phyloP scores from a whole-genome alignment of 2,888 invertebrate species.

The Tetheella fluctuosa region DNA sequence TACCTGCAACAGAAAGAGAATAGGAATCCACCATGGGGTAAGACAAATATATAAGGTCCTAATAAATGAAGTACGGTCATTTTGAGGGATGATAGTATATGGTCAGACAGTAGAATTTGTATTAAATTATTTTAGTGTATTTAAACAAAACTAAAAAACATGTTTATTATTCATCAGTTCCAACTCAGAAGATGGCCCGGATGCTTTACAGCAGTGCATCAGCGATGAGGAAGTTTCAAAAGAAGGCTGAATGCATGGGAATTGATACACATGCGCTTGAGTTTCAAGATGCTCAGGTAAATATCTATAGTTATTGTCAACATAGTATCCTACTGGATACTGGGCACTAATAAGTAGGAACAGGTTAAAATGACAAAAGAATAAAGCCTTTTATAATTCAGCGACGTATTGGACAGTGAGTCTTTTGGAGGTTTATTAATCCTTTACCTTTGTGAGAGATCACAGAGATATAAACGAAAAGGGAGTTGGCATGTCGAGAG shows the following conservation, averaged over 20 bases:
- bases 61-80: too few relatives aligned
- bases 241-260: conserved; percentile 96
- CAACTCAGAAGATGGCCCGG: conserved; percentile 97
- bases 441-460: too few relatives aligned
- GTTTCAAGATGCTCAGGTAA: conserved; percentile 91
- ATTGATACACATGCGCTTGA: conserved; percentile 92
- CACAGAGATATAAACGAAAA: too few relatives aligned
- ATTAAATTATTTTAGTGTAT: neutral
- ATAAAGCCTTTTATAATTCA: too few relatives aligned
- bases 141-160: neutral
- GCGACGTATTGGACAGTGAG: too few relatives aligned
- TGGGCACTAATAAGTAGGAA: too few relatives aligned
- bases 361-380: too few relatives aligned
- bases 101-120: neutral
- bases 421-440: too few relatives aligned
- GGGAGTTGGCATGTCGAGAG: too few relatives aligned
- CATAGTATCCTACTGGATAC: too few relatives aligned
- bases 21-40: conserved; percentile 94
- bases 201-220: conserved; percentile 95
- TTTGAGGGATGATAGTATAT: too few relatives aligned
- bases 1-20: conserved; percentile 90
- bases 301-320: neutral
- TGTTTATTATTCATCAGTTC: conserved; percentile 85
- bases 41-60: conserved; percentile 23
- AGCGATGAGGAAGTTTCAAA: conserved; percentile 91